phyloP scores from a whole-genome alignment of 2,888 invertebrate genomes.

The Protodeltote pygarga region DNA sequence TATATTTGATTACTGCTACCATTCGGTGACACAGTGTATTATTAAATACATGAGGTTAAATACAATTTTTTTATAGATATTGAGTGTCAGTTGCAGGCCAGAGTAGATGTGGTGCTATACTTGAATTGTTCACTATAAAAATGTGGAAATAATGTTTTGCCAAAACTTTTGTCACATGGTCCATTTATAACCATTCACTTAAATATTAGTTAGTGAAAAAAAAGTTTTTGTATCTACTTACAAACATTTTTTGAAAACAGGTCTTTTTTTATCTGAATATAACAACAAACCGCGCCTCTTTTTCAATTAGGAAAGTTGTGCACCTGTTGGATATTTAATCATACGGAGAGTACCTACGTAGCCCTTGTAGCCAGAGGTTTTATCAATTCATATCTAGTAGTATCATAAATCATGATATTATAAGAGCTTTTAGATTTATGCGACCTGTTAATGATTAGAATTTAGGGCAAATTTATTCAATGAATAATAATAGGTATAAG shows the following conservation, averaged over 20 bases:
- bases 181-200: not conserved
- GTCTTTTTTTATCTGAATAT: too few relatives aligned
- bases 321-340: slow-evolving; percentile 6
- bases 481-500: too few relatives aligned
- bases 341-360: slow-evolving; percentile 6
- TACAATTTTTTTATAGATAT: slow-evolving; percentile 23
- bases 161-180: too few relatives aligned
- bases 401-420: slow-evolving; percentile 41
- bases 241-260: too few relatives aligned
- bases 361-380: slow-evolving; percentile 39
- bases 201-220: not conserved
- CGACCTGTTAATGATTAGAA: slow-evolving; percentile 15
- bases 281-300: slow-evolving; percentile 27
- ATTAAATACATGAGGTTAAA: slow-evolving; percentile 25
- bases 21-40: slow-evolving; percentile 23
- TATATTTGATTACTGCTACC: slow-evolving; percentile 38
- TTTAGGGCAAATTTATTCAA: slow-evolving; percentile 28
- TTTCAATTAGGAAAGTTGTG: slow-evolving; percentile 24
- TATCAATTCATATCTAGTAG: slow-evolving; percentile 46
- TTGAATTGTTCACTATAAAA: too few relatives aligned
- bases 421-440: slow-evolving; percentile 22
- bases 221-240: too few relatives aligned
- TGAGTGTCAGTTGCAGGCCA: slow-evolving; percentile 14
- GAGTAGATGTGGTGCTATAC: slow-evolving; percentile 8
- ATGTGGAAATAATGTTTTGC: too few relatives aligned